Evolutionary conservation across 2,888 invertebrate species (phyloP), one percentile per base, ranked within the genome.

Genomic region (Cerastis rubricosa): DNA sequence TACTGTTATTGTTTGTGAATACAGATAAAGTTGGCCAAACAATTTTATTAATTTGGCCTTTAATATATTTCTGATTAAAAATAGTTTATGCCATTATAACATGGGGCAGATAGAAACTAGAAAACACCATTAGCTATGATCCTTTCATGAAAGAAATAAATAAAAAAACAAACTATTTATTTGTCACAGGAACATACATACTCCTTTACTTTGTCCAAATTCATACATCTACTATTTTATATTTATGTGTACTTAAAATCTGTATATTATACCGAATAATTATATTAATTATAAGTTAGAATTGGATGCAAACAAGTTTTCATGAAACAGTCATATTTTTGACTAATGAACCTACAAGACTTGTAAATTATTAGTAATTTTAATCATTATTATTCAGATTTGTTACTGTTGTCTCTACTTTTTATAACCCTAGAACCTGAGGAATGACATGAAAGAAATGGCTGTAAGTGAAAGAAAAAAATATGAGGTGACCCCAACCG

Each of bases 21-120:
- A 40, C 8, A 67, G 19, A 57, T 68, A 51, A 79, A 19, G 57
- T 71, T 54, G 59, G 66, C 11, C 9, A 51, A 45, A 61, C 45
- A 54, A 51, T 51, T 19, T 47, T 9, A 61, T n/a, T 66, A 49
- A 65, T 57, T 78, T 47, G 19, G 57, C 29, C 47, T 54, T 54
- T 7, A 64, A 54, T 71, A 63, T 63, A 11, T 47, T 63, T 59
- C 8, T 25, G 5, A 59, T n/a, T 73, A n/a, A n/a, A 71, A 63
- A 68, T 59, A 14, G 6, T 29, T 64, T n/a, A n/a, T 61, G 4
- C 29, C 19, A 29, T 9, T 1, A 35, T 2, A 35, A 19, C 17
- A 47, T 11, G n/a, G 54, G n/a, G 51, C 22, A 35, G 6, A 61
- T 22, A 40, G 19, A 40, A n/a, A 40, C 1, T 63, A 40, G 40